These are phyloP conservation scores for Regulus satrapa DNA, from an alignment of 2,113 vertebrate species.

Conservation along the genomic window DNA sequence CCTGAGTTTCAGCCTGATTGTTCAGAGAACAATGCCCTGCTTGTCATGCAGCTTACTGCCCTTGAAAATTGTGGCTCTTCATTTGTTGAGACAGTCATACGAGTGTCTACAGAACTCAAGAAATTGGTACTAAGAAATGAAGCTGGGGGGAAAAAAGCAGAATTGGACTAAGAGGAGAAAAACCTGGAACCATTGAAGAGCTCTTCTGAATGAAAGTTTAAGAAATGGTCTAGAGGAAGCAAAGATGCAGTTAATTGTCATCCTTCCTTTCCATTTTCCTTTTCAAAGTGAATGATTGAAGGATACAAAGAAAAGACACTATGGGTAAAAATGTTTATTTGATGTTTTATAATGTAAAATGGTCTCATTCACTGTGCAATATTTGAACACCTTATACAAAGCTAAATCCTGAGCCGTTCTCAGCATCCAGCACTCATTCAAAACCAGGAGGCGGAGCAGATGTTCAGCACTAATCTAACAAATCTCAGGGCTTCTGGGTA, in stretches of 20 bases:
- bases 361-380: background rate
- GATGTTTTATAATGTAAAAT: background rate
- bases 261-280: background rate
- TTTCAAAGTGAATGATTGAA: background rate
- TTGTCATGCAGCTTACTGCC: background rate
- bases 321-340: background rate
- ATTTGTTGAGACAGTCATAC: background rate
- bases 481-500: background rate
- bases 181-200: background rate
- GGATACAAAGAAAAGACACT: background rate
- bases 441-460: background rate
- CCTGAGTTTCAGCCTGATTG: background rate
- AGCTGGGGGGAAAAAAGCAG: background rate
- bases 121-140: background rate
- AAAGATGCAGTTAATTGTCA: background rate
- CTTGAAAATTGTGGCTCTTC: background rate
- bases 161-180: background rate
- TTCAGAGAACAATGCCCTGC: background rate
- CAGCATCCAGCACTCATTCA: background rate
- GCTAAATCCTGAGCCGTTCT: background rate
- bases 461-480: background rate
- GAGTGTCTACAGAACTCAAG: background rate
- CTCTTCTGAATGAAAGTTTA: background rate
- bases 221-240: background rate
- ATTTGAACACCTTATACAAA: accelerated